Conservation (phyloP, 2,888 invertebrate genomes). For the Metalampra italica region DNA sequence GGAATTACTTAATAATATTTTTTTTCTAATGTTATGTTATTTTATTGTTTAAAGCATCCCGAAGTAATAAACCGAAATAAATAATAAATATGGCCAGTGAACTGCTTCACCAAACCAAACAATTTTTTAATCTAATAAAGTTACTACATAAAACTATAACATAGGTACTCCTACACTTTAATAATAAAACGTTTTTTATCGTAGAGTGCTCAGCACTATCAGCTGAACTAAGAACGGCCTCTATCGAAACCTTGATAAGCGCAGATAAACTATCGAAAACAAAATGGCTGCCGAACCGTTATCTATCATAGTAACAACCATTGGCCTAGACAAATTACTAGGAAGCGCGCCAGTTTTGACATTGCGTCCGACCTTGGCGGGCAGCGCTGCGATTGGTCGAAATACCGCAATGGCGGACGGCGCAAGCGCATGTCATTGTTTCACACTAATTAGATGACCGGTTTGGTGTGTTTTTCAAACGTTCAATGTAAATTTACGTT, state of each 20-base stretch:
- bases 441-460: conserved; percentile 61
- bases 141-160: too few species aligned
- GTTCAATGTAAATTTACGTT: conserved; percentile 28
- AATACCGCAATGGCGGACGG: conserved; percentile 57
- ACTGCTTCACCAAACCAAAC: too few species aligned
- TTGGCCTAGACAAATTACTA: conserved; percentile 62
- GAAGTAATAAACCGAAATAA: too few species aligned
- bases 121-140: too few species aligned
- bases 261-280: conserved; percentile 25
- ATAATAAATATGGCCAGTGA: too few species aligned
- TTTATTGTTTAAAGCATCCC: too few species aligned
- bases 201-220: not conserved
- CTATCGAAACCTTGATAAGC: conserved; percentile 9
- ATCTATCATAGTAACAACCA: conserved; percentile 59
- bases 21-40: too few species aligned
- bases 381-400: conserved; percentile 53
- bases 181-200: not conserved
- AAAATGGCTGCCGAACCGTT: conserved; percentile 63
- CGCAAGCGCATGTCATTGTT: conserved; percentile 65
- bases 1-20: too few species aligned
- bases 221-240: not conserved
- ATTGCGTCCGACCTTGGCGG: conserved; percentile 68
- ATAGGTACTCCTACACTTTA: too few species aligned
- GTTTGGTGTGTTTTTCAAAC: conserved; percentile 60
- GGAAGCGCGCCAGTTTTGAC: conserved; percentile 70